These are phyloP conservation scores for Lymantria dispar DNA, from an alignment of 2,888 invertebrate species.

Conservation along the genomic window DNA sequence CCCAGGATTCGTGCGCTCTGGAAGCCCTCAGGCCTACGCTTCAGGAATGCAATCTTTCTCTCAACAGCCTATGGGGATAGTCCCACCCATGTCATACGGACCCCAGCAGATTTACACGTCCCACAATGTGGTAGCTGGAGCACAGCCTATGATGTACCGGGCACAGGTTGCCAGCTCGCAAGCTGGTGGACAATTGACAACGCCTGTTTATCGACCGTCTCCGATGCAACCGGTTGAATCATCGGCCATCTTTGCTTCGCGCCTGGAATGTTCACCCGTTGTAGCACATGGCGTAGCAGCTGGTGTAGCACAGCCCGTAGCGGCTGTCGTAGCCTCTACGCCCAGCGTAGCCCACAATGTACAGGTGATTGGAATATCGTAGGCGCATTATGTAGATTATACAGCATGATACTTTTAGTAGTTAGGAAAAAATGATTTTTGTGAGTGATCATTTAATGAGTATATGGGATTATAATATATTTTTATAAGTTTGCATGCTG, in stretches of 20 bases:
- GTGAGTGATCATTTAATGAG: conserved; percentile 26
- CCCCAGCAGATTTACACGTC: conserved; percentile 46
- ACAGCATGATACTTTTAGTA: conserved; percentile 32
- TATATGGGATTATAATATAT: background rate
- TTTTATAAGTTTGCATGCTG: background rate
- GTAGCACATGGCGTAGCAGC: conserved; percentile 13
- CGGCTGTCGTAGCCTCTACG: conserved; percentile 4
- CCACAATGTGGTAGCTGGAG: conserved; percentile 46
- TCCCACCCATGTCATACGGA: conserved; percentile 44
- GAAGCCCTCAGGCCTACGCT: conserved; percentile 45
- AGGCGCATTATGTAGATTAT: conserved; percentile 18
- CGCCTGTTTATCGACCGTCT: conserved; percentile 8
- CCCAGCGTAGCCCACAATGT: conserved; percentile 36
- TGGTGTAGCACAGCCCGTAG: conserved; percentile 26
- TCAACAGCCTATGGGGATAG: conserved; percentile 45
- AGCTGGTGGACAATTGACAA: conserved; percentile 37
- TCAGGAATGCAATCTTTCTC: conserved; percentile 18
- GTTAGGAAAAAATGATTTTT: conserved; percentile 1
- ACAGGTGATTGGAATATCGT: conserved; percentile 46
- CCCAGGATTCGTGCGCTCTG: conserved; percentile 39
- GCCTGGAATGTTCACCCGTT: conserved; percentile 54
- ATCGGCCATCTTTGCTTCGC: conserved; percentile 42
- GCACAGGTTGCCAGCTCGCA: conserved; percentile 49
- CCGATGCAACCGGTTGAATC: conserved; percentile 26
- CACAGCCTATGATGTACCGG: conserved; percentile 59